These are phyloP conservation scores for Lichenostomus cassidix DNA, from an alignment of 2,113 vertebrate genomes.

Conservation along the genomic window DNA sequence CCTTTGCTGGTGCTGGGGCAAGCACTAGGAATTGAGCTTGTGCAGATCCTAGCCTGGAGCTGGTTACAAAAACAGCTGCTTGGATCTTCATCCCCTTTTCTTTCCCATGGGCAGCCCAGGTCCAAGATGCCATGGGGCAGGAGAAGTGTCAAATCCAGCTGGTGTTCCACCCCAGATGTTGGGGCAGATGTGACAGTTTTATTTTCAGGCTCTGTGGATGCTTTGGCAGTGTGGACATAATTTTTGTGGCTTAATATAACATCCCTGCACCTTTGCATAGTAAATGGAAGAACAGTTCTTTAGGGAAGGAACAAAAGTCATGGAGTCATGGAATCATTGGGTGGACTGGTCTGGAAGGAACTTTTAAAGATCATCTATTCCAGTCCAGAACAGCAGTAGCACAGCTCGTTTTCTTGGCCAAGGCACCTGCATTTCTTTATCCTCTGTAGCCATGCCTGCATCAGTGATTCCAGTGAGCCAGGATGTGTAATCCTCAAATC, in stretches of 20 bases:
- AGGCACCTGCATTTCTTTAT: not conserved
- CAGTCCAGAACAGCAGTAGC: not conserved
- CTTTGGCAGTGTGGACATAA: too few species aligned
- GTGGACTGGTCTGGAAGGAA: too few species aligned
- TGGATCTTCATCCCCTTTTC: not conserved
- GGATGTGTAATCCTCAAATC: too few species aligned
- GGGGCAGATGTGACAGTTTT: not conserved
- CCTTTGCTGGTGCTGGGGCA: not conserved
- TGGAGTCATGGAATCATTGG: too few species aligned
- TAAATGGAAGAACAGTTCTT: too few species aligned
- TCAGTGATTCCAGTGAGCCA: not conserved
- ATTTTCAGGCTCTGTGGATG: too few species aligned
- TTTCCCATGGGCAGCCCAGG: not conserved
- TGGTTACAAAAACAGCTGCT: not conserved
- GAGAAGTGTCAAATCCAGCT: not conserved
- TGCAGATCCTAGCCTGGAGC: not conserved
- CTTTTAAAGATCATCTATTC: too few species aligned
- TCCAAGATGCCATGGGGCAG: not conserved
- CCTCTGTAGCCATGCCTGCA: not conserved
- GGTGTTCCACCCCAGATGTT: rapidly evolving
- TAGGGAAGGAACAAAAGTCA: too few species aligned
- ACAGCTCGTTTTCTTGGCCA: not conserved
- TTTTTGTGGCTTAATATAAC: too few species aligned
- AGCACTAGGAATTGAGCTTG: not conserved
- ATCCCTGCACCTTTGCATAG: too few species aligned